A percentile compares a stretch with the other conserved stretches of the same genome.
These are phyloP conservation scores for Tadarida brasiliensis DNA, from an alignment of 2,797 vertebrate species.

Conservation along the genomic window DNA sequence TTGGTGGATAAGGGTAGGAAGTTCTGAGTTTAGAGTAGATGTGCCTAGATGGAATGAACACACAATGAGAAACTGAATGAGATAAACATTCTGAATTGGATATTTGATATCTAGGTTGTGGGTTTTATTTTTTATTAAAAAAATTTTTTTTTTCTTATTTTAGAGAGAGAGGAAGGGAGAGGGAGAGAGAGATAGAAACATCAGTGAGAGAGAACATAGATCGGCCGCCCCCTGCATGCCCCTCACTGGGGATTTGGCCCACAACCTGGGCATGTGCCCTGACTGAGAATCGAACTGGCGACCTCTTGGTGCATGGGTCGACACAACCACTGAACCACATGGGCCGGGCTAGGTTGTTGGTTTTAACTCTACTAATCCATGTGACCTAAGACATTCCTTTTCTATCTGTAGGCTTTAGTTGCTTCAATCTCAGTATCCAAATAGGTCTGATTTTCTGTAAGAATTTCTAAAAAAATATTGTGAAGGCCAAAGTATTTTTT, in stretches of 20 bases:
- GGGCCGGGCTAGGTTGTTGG: background rate
- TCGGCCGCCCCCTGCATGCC: too few relatives aligned
- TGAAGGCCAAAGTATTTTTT: background rate
- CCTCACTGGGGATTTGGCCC: too few relatives aligned
- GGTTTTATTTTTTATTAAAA: background rate
- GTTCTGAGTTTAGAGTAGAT: background rate
- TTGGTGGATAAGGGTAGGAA: background rate
- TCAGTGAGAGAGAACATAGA: too few relatives aligned
- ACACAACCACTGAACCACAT: too few relatives aligned
- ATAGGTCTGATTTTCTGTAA: slow-evolving; percentile 38
- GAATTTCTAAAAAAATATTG: slow-evolving; percentile 34
- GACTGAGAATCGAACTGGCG: too few relatives aligned
- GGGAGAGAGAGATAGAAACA: too few relatives aligned
- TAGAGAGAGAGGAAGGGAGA: too few relatives aligned
- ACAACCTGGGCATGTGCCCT: too few relatives aligned
- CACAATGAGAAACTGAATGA: background rate
- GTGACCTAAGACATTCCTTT: background rate
- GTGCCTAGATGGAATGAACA: background rate
- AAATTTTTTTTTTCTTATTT: too few relatives aligned
- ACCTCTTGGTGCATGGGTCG: too few relatives aligned
- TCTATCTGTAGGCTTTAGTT: background rate
- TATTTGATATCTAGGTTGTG: background rate
- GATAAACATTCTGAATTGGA: background rate
- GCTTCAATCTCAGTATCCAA: background rate
- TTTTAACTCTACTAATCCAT: background rate